phyloP scores from a whole-genome alignment of 2,113 vertebrate species.

The Cochlearius cochlearius region DNA sequence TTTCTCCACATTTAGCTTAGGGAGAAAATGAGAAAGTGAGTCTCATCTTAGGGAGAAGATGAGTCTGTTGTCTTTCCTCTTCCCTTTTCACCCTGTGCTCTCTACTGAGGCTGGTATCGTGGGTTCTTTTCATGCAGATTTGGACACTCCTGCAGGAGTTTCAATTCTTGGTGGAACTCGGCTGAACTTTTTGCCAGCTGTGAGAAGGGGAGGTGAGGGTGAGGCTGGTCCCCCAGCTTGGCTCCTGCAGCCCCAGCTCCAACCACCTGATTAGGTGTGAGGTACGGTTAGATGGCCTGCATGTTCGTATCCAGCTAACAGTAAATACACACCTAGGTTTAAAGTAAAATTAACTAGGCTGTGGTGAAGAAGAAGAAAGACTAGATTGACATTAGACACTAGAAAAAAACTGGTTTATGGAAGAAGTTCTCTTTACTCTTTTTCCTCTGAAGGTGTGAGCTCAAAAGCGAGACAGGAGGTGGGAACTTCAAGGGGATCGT shows the following conservation, averaged over 20 bases:
- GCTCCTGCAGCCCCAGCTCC: not conserved
- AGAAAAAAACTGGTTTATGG: not conserved
- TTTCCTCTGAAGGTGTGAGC: not conserved
- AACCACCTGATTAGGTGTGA: not conserved
- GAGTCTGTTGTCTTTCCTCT: not conserved
- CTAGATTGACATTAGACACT: not conserved
- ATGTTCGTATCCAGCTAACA: not conserved
- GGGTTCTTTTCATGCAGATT: not conserved
- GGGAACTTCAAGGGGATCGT: not conserved
- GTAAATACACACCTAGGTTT: not conserved
- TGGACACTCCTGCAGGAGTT: not conserved
- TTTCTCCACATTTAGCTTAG: not conserved
- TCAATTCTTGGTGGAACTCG: rapidly evolving
- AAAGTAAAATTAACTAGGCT: not conserved
- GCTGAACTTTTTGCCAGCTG: not conserved
- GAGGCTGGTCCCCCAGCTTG: not conserved
- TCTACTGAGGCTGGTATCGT: not conserved
- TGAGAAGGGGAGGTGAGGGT: not conserved
- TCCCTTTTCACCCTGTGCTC: not conserved
- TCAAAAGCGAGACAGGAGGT: not conserved
- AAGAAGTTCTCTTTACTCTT: not conserved
- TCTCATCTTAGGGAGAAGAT: not conserved
- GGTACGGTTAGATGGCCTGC: not conserved
- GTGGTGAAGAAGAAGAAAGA: not conserved
- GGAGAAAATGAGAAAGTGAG: not conserved